These are phyloP conservation scores for Tor tambroides DNA, from an alignment of 2,113 vertebrate species.

Conservation along the genomic window DNA sequence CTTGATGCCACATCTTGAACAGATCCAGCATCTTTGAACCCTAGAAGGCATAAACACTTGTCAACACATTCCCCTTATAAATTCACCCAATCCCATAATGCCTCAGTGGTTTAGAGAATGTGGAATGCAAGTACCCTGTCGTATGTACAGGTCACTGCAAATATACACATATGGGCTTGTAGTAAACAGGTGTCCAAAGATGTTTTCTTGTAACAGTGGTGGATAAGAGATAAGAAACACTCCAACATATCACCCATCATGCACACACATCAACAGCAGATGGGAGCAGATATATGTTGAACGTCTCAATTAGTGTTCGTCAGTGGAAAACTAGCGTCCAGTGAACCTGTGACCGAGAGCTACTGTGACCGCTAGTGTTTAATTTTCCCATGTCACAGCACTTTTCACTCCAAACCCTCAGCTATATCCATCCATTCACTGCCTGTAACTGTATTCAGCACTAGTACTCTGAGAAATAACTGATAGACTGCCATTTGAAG, in stretches of 20 bases:
- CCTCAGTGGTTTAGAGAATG: background rate
- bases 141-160: background rate
- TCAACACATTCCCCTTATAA: background rate
- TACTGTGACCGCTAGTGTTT: background rate
- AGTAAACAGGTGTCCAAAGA: conserved; percentile 23
- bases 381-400: conserved; percentile 21
- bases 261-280: background rate
- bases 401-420: background rate
- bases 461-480: conserved; percentile 14
- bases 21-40: background rate
- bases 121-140: background rate
- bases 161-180: background rate
- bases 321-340: conserved; percentile 10
- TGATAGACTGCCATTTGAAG: background rate
- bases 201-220: background rate
- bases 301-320: background rate
- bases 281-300: background rate
- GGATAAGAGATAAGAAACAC: background rate
- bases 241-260: background rate
- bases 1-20: background rate
- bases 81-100: conserved; percentile 24
- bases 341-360: background rate
- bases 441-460: background rate
- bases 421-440: background rate
- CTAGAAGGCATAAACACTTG: background rate